A percentile compares a stretch with the other conserved stretches of the same genome.
phyloP scores from a whole-genome alignment of 2,888 invertebrate genomes.

The Melieria picta region DNA sequence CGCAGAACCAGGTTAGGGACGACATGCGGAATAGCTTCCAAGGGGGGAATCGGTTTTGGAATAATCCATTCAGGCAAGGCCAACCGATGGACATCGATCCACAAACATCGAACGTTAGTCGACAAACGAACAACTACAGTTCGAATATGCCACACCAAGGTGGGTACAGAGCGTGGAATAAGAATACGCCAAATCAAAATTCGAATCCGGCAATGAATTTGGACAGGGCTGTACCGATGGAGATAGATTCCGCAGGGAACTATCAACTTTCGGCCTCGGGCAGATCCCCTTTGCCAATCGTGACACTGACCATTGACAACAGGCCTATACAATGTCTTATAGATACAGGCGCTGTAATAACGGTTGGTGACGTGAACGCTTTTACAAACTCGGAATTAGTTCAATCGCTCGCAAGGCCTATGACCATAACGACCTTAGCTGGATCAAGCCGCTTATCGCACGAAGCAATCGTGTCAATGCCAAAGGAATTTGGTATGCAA shows the following conservation, averaged over 20 bases:
- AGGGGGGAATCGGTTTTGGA: no score
- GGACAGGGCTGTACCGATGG: background rate
- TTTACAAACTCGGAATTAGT: background rate
- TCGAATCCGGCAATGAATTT: background rate
- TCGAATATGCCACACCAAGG: no score
- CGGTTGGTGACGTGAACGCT: background rate
- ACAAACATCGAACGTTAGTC: no score
- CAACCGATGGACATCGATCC: no score
- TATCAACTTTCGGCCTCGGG: background rate
- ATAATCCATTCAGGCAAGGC: no score
- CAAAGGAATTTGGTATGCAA: background rate
- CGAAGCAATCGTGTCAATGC: background rate
- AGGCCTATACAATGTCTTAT: background rate
- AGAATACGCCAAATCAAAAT: background rate
- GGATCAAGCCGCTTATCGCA: background rate
- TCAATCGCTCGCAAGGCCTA: background rate
- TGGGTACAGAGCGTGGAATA: background rate
- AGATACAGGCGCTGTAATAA: background rate
- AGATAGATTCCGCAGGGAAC: background rate
- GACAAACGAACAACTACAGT: no score
- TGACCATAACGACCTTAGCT: background rate
- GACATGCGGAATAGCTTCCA: no score
- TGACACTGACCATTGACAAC: background rate
- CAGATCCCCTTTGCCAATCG: background rate
- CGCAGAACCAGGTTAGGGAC: no score